Evolutionary conservation across 2,113 vertebrate genomes (phyloP), one percentile per base, ranked within the genome.

Genomic region (Diadophis punctatus): DNA sequence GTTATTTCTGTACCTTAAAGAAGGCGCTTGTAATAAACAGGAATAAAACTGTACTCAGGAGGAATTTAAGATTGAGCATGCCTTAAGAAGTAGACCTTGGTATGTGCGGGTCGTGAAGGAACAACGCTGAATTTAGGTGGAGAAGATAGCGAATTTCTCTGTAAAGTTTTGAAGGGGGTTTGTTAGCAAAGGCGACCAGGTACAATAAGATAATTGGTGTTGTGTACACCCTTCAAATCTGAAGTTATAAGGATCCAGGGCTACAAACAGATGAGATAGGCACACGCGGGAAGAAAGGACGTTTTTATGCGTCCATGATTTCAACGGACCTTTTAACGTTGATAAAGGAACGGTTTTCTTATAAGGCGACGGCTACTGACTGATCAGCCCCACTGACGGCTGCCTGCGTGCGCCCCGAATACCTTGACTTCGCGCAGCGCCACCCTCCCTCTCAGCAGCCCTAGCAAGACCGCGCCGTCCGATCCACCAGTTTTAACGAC

Each of bases 361-460:
- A 86, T 51, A 89, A 80, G 20, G 56, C 43, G 74, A 30, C 48
- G 25, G 30, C 43, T 18, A 90, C 56, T 93, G 88, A 87, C 86
- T 91, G 80, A 55, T 53, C 60, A 93, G 25, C 55, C 39, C 0
- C 49, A 39, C 30, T 5, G 20, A 11, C 14, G 49, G 51, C 3
- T 51, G 88, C 55, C 80, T 43, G 80, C 39, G 39, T 48, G 84
- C 9, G 3, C 39, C 34, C 60, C 27, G 60, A 84, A 27, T 51
- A 80, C 46, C 48, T 87, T 90, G 95, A 91, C 93, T 95, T 93
- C 90, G 87, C 91, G 25, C 92, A 56, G 89, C 87, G 86, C 8
- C 68, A 49, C 14, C 55, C 74, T 56, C 4, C 30, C 52, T 86
- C 55, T 8, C n/a, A 39, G 34, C 74, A 39, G 23, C 23, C 10